These are phyloP conservation scores for Pristionchus maxplancki DNA, from an alignment of 2,888 invertebrate species.

Conservation along the genomic window DNA sequence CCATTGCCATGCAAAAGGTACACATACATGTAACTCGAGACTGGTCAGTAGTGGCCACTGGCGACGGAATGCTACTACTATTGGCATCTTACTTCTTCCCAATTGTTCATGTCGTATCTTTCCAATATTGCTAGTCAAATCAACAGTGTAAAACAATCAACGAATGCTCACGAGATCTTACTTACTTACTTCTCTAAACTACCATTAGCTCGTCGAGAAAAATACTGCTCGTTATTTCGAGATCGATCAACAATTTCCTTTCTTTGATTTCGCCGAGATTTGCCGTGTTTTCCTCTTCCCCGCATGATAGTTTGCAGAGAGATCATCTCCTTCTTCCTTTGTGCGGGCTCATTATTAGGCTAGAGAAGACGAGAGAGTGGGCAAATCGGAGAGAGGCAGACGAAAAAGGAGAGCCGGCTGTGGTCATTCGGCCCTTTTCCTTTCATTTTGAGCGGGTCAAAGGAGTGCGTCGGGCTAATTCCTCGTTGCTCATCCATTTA, in stretches of 20 bases:
- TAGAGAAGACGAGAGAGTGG: neutral
- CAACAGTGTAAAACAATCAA: no score
- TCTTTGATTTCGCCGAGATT: constrained; percentile 3
- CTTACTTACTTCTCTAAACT: no score
- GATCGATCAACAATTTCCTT: neutral
- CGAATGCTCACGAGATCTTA: no score
- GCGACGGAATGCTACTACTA: neutral
- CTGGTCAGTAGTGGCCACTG: constrained; percentile 5
- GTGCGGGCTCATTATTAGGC: neutral
- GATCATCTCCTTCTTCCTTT: neutral
- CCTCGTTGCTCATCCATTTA: neutral
- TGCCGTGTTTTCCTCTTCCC: neutral
- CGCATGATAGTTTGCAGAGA: neutral
- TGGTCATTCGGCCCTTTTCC: constrained; percentile 9
- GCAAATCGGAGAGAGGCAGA: neutral
- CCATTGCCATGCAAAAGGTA: neutral
- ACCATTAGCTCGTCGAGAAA: neutral
- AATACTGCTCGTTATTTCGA: neutral
- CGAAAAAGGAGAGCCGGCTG: neutral
- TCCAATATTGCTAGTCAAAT: no score
- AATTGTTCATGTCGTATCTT: no score
- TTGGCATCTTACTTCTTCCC: neutral
- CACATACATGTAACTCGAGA: neutral
- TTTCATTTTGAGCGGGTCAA: neutral
- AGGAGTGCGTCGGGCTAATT: neutral